Percentiles rank a stretch among this genome's conserved stretches.
These are phyloP conservation scores for Tautogolabrus adspersus DNA, from an alignment of 2,113 vertebrate genomes.

Conservation along the genomic window DNA sequence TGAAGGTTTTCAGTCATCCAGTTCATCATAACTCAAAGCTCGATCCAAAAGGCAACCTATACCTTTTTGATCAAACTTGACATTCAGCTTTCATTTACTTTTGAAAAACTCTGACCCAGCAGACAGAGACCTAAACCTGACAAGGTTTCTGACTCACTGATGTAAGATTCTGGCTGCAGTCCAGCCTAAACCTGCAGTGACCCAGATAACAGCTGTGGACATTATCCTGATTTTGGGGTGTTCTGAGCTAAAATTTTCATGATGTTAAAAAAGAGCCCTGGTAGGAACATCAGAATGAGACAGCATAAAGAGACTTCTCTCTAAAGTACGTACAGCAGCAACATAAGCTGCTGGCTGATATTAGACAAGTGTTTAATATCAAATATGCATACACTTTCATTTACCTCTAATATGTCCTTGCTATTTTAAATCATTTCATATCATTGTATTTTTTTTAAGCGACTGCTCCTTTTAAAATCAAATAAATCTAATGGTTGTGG, in stretches of 20 bases:
- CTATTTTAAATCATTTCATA: not conserved
- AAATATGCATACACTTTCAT: not conserved
- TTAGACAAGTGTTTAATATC: not conserved
- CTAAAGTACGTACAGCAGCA: not conserved
- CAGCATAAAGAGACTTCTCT: not conserved
- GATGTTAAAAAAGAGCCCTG: not conserved
- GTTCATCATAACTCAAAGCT: no score
- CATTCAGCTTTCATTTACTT: not conserved
- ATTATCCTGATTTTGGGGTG: constrained; percentile 37
- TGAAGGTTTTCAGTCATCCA: no score
- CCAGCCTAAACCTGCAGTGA: constrained; percentile 38
- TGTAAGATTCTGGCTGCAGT: constrained; percentile 15
- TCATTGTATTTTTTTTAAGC: not conserved
- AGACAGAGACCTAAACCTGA: not conserved
- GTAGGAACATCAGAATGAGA: constrained; percentile 6
- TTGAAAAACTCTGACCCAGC: not conserved
- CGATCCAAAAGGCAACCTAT: no score
- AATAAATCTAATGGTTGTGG: not conserved
- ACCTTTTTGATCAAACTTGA: no score
- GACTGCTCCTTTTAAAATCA: not conserved
- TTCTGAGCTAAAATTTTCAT: not conserved
- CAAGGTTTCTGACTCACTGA: constrained; percentile 25
- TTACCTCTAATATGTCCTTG: not conserved
- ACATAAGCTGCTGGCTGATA: not conserved
- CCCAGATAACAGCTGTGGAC: constrained; percentile 23